Conservation (phyloP, 2,113 vertebrate genomes). For the Oophaga pumilio region DNA sequence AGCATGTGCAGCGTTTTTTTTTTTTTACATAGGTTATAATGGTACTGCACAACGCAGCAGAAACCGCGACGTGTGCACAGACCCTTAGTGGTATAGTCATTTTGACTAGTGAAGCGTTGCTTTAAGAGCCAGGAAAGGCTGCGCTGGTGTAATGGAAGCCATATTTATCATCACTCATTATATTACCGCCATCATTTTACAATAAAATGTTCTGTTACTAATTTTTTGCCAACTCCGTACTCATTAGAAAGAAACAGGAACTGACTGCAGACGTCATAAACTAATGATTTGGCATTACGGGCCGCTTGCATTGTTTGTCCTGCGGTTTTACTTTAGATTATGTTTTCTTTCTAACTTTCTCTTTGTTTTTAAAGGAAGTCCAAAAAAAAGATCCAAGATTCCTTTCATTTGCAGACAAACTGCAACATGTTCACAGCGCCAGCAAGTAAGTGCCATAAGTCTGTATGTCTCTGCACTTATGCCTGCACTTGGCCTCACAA, state of each 20-base stretch:
- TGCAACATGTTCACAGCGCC: conserved; percentile 15
- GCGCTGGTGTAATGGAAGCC: no score
- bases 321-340: neutral
- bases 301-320: neutral
- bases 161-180: no score
- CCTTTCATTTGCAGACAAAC: conserved; percentile 45
- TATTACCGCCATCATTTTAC: no score
- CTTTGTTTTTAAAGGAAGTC: conserved; percentile 47
- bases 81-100: no score
- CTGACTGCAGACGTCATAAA: neutral
- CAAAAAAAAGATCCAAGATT: conserved; percentile 44
- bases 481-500: neutral
- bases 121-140: no score
- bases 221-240: neutral
- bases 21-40: no score
- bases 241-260: neutral
- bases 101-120: no score
- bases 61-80: no score
- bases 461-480: no score
- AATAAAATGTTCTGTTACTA: no score
- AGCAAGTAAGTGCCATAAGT: conserved; percentile 24
- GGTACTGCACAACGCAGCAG: no score
- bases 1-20: no score
- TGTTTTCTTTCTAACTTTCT: neutral
- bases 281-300: neutral